Conservation (phyloP, 2,797 vertebrate species). For the Galagoides demidoff region DNA sequence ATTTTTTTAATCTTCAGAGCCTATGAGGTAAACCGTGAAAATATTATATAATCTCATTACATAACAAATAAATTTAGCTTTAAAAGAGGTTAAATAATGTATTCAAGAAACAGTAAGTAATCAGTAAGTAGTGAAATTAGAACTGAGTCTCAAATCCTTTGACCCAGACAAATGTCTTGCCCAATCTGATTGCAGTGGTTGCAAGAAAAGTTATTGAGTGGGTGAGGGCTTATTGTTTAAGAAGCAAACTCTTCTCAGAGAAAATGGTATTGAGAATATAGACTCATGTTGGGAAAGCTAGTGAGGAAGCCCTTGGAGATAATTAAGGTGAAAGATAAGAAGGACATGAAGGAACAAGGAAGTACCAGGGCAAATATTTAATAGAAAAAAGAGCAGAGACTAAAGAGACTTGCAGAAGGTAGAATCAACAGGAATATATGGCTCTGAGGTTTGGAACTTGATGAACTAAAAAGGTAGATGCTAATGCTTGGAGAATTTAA, state of each 20-base stretch:
- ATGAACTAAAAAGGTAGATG: not conserved
- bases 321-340: not conserved
- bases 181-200: not conserved
- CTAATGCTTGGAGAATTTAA: not conserved
- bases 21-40: not conserved
- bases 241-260: not conserved
- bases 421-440: not conserved
- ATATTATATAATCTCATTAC: not conserved
- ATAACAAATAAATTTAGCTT: not conserved
- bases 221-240: not conserved
- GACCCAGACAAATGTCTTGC: not conserved
- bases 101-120: not conserved
- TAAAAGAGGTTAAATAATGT: not conserved
- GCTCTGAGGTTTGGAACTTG: not conserved
- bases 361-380: not conserved
- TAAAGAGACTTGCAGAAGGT: not conserved
- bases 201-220: not conserved
- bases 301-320: not conserved
- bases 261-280: not conserved
- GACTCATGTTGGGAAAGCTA: not conserved
- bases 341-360: not conserved
- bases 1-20: not conserved
- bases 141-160: not conserved
- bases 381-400: not conserved
- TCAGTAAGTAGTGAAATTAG: not conserved